phyloP scores from a whole-genome alignment of 1,140 invertebrate species.

The Pinna nobilis region DNA sequence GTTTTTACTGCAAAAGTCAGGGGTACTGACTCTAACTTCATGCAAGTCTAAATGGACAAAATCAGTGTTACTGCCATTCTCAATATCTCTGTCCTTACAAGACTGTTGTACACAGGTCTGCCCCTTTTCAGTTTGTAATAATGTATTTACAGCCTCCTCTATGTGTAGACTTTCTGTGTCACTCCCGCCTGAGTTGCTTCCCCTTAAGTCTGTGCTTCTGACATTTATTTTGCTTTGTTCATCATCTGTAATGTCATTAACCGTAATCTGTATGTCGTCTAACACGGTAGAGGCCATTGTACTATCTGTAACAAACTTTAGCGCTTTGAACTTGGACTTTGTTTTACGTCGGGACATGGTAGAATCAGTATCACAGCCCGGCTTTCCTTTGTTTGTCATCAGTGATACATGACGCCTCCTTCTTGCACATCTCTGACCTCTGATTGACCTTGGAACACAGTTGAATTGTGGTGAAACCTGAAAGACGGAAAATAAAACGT shows the following conservation, averaged over 20 bases:
- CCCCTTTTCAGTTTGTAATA: too few species aligned
- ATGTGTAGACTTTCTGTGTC: too few species aligned
- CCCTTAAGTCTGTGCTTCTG: too few species aligned
- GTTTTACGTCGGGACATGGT: background rate
- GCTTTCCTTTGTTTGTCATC: background rate
- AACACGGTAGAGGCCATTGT: slow-evolving; percentile 24
- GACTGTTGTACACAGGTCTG: too few species aligned
- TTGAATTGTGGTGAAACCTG: slow-evolving; percentile 36
- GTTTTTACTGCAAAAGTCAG: too few species aligned
- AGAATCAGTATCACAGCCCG: slow-evolving; percentile 1
- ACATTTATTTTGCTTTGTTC: too few species aligned
- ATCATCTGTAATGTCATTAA: slow-evolving; percentile 1
- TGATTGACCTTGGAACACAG: background rate
- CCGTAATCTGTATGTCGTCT: slow-evolving; percentile 6
- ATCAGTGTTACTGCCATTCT: too few species aligned
- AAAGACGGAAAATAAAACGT: background rate
- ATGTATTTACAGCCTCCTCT: too few species aligned
- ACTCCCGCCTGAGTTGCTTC: too few species aligned
- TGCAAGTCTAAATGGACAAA: too few species aligned
- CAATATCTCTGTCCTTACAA: too few species aligned
- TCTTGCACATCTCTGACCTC: background rate
- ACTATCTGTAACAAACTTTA: slow-evolving; percentile 26
- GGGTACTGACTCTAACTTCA: too few species aligned
- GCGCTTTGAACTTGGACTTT: slow-evolving; percentile 26
- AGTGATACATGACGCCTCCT: background rate